These are phyloP conservation scores for Heterodera filipjevi DNA, from an alignment of 2,888 invertebrate genomes.

Conservation along the genomic window DNA sequence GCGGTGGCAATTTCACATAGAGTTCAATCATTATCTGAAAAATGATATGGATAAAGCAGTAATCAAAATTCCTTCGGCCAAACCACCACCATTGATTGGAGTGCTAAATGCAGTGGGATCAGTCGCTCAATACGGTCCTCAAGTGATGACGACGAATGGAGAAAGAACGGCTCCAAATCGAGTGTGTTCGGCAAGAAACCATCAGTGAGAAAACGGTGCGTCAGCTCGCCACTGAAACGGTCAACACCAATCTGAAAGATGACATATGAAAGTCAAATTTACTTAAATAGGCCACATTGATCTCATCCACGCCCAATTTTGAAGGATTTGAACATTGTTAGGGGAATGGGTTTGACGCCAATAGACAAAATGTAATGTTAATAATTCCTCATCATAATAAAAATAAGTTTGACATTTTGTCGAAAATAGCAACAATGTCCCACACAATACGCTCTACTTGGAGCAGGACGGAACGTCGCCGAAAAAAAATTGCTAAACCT, in stretches of 20 bases:
- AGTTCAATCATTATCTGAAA: constrained; percentile 29
- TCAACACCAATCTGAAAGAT: constrained; percentile 38
- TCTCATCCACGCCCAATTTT: too few species aligned
- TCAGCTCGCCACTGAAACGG: constrained; percentile 35
- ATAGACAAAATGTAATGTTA: too few species aligned
- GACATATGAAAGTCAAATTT: too few species aligned
- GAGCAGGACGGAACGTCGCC: too few species aligned
- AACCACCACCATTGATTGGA: constrained; percentile 31
- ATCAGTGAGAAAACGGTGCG: constrained; percentile 31
- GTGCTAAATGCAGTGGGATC: constrained; percentile 33
- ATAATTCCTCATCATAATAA: too few species aligned
- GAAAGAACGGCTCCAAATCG: constrained; percentile 36
- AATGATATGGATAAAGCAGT: neutral
- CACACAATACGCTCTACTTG: too few species aligned
- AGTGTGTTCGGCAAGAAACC: constrained; percentile 32
- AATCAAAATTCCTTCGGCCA: neutral
- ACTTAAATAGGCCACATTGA: too few species aligned
- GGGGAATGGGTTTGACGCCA: too few species aligned
- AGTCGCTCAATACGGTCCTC: constrained; percentile 34
- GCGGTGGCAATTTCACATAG: constrained; percentile 31
- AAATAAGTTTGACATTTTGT: too few species aligned
- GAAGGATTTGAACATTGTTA: too few species aligned
- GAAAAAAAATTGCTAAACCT: too few species aligned
- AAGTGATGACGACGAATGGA: constrained; percentile 4
- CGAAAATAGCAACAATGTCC: too few species aligned